These are phyloP conservation scores for Hiodon tergisus DNA, from an alignment of 2,113 vertebrate species.

Conservation along the genomic window DNA sequence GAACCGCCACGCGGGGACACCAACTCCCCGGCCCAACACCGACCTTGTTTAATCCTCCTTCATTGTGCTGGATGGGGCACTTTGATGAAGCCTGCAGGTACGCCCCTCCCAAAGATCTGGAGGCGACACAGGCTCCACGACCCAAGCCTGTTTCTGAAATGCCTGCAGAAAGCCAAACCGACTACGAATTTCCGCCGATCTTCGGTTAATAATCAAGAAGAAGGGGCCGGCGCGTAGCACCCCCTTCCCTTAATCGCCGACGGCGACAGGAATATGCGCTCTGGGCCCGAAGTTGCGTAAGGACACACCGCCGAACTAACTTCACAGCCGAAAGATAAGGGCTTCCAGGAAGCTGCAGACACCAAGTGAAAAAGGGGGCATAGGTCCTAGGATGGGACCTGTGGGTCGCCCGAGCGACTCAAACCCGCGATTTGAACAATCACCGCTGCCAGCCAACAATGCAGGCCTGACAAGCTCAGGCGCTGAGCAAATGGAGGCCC, in stretches of 20 bases:
- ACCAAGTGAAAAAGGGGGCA: constrained; percentile 49
- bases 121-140: too few relatives aligned
- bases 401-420: constrained; percentile 51
- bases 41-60: constrained; percentile 51
- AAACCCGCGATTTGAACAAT: constrained; percentile 49
- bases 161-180: too few relatives aligned
- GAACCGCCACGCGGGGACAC: constrained; percentile 38
- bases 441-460: constrained; percentile 47
- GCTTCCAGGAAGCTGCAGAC: constrained; percentile 34
- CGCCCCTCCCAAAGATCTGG: constrained; percentile 22
- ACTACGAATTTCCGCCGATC: too few relatives aligned
- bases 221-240: too few relatives aligned
- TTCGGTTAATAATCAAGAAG: too few relatives aligned
- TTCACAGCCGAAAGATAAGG: too few relatives aligned
- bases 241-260: too few relatives aligned
- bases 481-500: constrained; percentile 56
- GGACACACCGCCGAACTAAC: too few relatives aligned
- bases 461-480: constrained; percentile 39
- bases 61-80: constrained; percentile 51
- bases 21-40: constrained; percentile 47
- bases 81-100: constrained; percentile 56
- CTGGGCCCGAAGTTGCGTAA: too few relatives aligned
- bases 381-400: constrained; percentile 41
- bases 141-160: too few relatives aligned
- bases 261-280: too few relatives aligned